Base-by-base conservation (phyloP, 2,797 vertebrate species). In the Chaetophractus vellerosus region DNA sequence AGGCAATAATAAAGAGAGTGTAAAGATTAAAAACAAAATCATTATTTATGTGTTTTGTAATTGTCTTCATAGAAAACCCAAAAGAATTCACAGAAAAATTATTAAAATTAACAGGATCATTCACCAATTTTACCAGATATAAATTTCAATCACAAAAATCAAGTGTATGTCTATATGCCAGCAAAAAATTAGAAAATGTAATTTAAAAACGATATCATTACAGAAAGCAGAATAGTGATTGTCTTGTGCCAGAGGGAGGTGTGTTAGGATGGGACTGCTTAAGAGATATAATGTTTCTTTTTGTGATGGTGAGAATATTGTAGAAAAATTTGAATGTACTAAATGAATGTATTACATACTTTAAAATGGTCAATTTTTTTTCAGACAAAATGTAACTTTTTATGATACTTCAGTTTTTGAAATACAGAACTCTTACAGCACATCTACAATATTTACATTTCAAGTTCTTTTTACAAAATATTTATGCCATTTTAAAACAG, bases 391-490 rank as follows among this genome's bases (percentile, higher is more conserved):
- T n/a, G n/a, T n/a, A n/a, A n/a, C 9, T 94, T 93, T 92, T 95
- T 69, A 96, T 71, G 79, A 96, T 88, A 95, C 33, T 97, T 96
- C 85, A 92, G 1, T 93, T 97, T 96, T 97, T 96, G 95, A 97
- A 98, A 95, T 96, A 98, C 97, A 59, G 79, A 96, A 96, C 38
- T 97, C 55, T 98, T 96, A 97, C 76, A 97, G 87, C 94, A 98
- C 96, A 97, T 93, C 95, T 81, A 97, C 31, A 95, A 76, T 97
- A 98, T 97, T 87, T 98, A 98, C 97, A 98, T 50, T 57, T 96
- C 90, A 95, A 72, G 28, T 94, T 95, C 86, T 24, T 71, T 96
- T 98, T 98, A 98, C 91, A 98, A 98, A 98, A 94, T 75, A 74
- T 83, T 83, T 95, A 95, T 96, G 95, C 61, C 72, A 93, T 97